phyloP scores from a whole-genome alignment of 2,888 invertebrate genomes.

The Hybos culiciformis region DNA sequence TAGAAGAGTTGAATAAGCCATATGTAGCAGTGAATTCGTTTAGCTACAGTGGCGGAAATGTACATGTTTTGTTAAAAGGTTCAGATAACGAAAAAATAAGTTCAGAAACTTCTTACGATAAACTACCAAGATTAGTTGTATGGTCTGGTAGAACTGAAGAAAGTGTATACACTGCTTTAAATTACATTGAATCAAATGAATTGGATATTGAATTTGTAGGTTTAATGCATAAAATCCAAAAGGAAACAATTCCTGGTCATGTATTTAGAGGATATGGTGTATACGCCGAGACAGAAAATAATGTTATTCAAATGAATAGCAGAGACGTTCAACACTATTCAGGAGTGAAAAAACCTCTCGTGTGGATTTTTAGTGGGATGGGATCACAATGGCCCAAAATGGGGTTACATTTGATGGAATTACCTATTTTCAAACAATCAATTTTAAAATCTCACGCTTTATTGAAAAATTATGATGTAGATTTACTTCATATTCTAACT shows the following conservation, averaged over 20 bases:
- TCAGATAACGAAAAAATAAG: conserved; percentile 27
- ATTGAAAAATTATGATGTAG: conserved; percentile 44
- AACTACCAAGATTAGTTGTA: conserved; percentile 53
- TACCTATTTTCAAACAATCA: conserved; percentile 57
- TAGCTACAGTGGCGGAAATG: conserved; percentile 79
- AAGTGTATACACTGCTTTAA: conserved; percentile 46
- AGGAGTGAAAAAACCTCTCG: conserved; percentile 53
- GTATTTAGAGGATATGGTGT: conserved; percentile 59
- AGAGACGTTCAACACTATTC: conserved; percentile 44
- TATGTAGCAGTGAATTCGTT: conserved; percentile 73
- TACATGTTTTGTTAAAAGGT: conserved; percentile 23
- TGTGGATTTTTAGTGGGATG: conserved; percentile 85
- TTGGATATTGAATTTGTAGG: conserved; percentile 45
- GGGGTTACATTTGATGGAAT: conserved; percentile 57
- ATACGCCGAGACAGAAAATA: conserved; percentile 12
- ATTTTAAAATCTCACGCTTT: conserved; percentile 45
- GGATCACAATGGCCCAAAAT: conserved; percentile 76
- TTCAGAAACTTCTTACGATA: conserved; percentile 42
- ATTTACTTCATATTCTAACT: conserved; percentile 49
- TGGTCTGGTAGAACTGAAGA: conserved; percentile 65
- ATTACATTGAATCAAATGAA: conserved; percentile 43
- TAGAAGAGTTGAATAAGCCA: conserved; percentile 53
- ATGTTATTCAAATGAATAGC: conserved; percentile 24
- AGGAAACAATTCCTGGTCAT: conserved; percentile 43
- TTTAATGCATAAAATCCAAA: conserved; percentile 42